A percentile compares a stretch with the other conserved stretches of the same genome.
Evolutionary conservation across 2,797 vertebrate species (phyloP).

Genomic region (Acrocephalus scirpaceus): DNA sequence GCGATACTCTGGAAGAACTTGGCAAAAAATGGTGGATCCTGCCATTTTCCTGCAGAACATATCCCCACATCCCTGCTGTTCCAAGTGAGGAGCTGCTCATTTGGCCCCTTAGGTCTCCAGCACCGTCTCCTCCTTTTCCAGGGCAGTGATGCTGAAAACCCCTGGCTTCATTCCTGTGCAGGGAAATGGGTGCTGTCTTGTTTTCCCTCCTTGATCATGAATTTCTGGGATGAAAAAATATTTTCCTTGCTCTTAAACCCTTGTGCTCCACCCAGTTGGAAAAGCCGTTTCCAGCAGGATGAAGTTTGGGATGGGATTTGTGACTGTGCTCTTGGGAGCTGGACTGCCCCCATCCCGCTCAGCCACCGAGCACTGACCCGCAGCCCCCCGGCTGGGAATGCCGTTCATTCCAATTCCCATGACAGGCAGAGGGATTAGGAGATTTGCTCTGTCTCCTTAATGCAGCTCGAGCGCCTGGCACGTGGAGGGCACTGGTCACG

Average conservation of each 20-base stretch:
- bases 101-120: neutral
- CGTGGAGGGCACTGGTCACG: neutral
- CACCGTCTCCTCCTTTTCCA: neutral
- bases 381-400: neutral
- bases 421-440: neutral
- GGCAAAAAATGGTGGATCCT: neutral
- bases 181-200: neutral
- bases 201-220: neutral
- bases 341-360: rapidly evolving
- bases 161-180: neutral
- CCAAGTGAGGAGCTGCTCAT: neutral
- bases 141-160: neutral
- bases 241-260: conserved; percentile 47
- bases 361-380: neutral
- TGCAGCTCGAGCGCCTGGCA: neutral
- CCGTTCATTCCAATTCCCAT: neutral
- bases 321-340: rapidly evolving
- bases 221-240: conserved; percentile 4
- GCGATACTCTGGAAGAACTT: rapidly evolving
- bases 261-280: neutral
- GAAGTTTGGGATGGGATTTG: neutral
- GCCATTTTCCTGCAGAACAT: neutral
- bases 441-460: conserved; percentile 7
- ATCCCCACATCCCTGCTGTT: neutral
- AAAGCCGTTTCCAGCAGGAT: neutral